Percentiles rank a stretch among this genome's conserved stretches.
Evolutionary conservation across 2,888 invertebrate genomes (phyloP).

Genomic region (Dorcus hopei): DNA sequence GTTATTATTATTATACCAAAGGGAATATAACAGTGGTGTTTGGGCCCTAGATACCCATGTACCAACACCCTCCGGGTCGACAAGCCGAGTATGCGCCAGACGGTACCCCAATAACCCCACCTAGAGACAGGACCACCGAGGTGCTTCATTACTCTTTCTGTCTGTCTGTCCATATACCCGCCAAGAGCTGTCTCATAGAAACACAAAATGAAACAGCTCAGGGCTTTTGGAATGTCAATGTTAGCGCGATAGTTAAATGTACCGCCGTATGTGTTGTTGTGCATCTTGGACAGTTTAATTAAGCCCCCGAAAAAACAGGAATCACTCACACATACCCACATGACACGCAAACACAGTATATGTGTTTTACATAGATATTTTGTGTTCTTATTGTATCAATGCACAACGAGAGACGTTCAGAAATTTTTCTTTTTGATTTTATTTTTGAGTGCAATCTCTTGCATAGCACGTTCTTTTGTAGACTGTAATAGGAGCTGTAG

Average conservation of each 20-base stretch:
- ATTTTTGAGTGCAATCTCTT: neutral
- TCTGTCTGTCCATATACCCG: constrained; percentile 67
- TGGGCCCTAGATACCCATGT: constrained; percentile 61
- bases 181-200: constrained; percentile 18
- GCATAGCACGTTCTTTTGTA: neutral
- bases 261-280: constrained; percentile 23
- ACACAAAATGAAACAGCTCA: constrained; percentile 11
- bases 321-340: neutral
- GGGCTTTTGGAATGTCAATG: constrained; percentile 32
- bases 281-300: constrained; percentile 20
- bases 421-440: neutral
- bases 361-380: constrained; percentile 2
- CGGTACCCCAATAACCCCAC: constrained; percentile 49
- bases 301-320: neutral
- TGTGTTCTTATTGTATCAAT: neutral
- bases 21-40: constrained; percentile 36
- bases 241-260: constrained; percentile 31
- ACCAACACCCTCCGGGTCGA: constrained; percentile 59
- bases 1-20: no score
- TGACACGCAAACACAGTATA: neutral
- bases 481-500: neutral
- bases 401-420: neutral
- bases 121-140: constrained; percentile 51
- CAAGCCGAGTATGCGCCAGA: constrained; percentile 50
- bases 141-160: constrained; percentile 56